Percentiles rank a stretch among this genome's conserved stretches.
phyloP scores from a whole-genome alignment of 2,888 invertebrate species.

The Agrotis ipsilon region DNA sequence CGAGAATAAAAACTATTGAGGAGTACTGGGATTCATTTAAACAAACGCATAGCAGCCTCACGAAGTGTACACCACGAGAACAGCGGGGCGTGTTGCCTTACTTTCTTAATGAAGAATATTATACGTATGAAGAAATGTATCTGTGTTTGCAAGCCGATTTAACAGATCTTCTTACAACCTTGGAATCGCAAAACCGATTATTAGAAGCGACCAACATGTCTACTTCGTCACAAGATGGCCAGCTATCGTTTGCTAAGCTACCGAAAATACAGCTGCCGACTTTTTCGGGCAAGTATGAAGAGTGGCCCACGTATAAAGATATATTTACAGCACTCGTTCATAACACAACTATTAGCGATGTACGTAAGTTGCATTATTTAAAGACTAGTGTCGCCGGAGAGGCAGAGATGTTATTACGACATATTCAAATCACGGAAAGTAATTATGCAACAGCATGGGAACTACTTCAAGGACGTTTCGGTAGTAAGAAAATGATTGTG shows the following conservation, averaged over 20 bases:
- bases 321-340: too few species aligned
- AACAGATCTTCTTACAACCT: not conserved
- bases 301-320: too few species aligned
- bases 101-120: conserved; percentile 57
- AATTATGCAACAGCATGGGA: not conserved
- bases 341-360: too few species aligned
- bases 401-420: not conserved
- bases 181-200: not conserved
- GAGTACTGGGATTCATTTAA: conserved; percentile 57
- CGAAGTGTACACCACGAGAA: conserved; percentile 26
- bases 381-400: too few species aligned
- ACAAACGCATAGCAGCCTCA: conserved; percentile 32
- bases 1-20: conserved; percentile 51
- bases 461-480: too few species aligned
- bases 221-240: not conserved
- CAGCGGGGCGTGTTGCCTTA: conserved; percentile 39
- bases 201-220: not conserved
- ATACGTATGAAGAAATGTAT: conserved; percentile 4
- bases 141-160: conserved; percentile 1
- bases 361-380: too few species aligned
- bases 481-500: too few species aligned
- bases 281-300: not conserved
- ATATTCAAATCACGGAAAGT: not conserved
- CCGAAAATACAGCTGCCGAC: not conserved
- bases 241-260: not conserved